Evolutionary conservation across 2,797 vertebrate species (phyloP), one percentile per base, ranked within the genome.

Genomic region (Xenentodon cancila): DNA sequence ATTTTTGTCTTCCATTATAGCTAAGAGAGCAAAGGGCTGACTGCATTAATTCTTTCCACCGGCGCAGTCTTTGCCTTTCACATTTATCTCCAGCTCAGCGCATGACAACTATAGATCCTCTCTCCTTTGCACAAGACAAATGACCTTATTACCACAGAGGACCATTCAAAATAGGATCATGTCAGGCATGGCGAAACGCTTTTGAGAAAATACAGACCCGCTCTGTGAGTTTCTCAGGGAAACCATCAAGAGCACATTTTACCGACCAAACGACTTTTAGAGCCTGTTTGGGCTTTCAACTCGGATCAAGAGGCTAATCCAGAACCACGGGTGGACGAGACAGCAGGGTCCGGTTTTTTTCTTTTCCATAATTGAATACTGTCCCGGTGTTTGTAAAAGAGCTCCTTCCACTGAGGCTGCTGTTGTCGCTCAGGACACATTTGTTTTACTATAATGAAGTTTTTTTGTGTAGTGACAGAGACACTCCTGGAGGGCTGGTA

Each of bases 51-150:
- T 82, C 64, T 76, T 67, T 69, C 55, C 77, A 16, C 59, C 51
- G 68, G 52, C 68, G 42, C 71, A 78, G 75, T 70, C 71, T 84
- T 32, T 37, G 77, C 85, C 73, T 62, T 63, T 77, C 80, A 67
- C 82, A 90, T 91, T 88, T 64, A 88, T 91, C 84, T 90, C 82
- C 68, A 50, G 72, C 75, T 72, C 83, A 44, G 50, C 44, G 25
- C 84, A 61, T 89, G 88, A 89, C 89, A 91, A 86, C 82, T 87
- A 87, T 87, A 81, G 71, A 88, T 87, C 83, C 77, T 61, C 61
- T 82, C 82, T 81, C 80, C 80, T 77, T 83, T 68, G 84, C 76
- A 84, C 84, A 89, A 90, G 91, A 92, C 80, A 91, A 92, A 92
- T 87, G 72, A 84, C 87, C 89, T 91, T 89, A 90, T 92, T 92